Conservation (phyloP, 2,113 vertebrate species). For the Gasterosteus aculeatus region DNA sequence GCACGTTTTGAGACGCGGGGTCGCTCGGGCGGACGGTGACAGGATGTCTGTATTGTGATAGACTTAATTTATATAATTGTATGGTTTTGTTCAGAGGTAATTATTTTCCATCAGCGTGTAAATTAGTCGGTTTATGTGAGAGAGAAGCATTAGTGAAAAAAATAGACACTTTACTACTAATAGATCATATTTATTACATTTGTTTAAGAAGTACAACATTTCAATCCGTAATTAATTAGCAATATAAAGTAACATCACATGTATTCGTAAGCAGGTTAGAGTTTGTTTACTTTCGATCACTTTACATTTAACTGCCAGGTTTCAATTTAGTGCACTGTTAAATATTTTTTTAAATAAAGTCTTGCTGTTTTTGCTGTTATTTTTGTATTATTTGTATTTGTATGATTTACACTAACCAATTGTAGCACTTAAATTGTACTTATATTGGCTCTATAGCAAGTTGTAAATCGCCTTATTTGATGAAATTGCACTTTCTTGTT, state of each 20-base stretch:
- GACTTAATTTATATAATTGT: background rate
- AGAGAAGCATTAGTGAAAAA: background rate
- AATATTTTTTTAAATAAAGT: no score
- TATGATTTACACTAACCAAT: no score
- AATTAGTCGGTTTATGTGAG: background rate
- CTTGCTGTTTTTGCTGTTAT: no score
- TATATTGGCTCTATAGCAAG: no score
- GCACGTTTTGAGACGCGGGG: conserved; percentile 53
- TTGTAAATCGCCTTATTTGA: no score
- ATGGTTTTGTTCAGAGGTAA: background rate
- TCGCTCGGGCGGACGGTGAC: conserved; percentile 39
- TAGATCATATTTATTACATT: no score
- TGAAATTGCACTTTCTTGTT: no score
- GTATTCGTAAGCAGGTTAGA: background rate
- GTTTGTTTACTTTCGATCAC: no score
- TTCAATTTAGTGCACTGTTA: no score
- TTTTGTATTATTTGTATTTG: no score
- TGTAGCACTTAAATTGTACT: no score
- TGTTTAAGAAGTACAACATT: background rate
- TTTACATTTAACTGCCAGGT: no score
- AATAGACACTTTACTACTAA: background rate
- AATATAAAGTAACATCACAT: background rate
- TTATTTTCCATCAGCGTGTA: background rate
- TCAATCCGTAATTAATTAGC: background rate
- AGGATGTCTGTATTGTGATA: background rate